These are phyloP conservation scores for Aleiodes testaceus DNA, from an alignment of 2,888 invertebrate genomes.

Conservation along the genomic window DNA sequence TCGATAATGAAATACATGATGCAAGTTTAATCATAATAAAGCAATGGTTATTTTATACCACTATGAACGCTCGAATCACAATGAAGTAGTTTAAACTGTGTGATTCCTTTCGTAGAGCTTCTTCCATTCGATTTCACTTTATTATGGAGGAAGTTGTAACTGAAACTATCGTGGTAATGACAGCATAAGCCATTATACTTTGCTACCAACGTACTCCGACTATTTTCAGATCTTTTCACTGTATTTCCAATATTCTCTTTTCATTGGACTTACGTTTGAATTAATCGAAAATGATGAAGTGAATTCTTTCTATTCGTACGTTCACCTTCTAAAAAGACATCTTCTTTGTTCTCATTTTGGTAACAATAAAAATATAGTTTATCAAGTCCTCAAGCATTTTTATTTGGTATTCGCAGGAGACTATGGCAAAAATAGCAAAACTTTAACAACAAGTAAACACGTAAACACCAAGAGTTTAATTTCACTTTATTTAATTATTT, in stretches of 20 bases:
- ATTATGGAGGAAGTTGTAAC: slow-evolving; percentile 51
- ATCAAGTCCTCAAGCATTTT: too few relatives aligned
- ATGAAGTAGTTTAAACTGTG: slow-evolving; percentile 37
- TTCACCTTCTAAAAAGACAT: neutral
- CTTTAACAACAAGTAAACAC: too few relatives aligned
- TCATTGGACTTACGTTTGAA: slow-evolving; percentile 8
- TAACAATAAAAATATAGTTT: too few relatives aligned
- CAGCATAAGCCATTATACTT: slow-evolving; percentile 47
- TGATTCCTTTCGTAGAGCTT: slow-evolving; percentile 51
- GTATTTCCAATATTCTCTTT: slow-evolving; percentile 18
- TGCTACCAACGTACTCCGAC: slow-evolving; percentile 5
- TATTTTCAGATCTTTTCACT: neutral
- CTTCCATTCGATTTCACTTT: slow-evolving; percentile 58
- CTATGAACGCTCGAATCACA: slow-evolving; percentile 26
- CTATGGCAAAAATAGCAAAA: too few relatives aligned
- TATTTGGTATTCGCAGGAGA: too few relatives aligned
- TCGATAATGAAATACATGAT: slow-evolving; percentile 6
- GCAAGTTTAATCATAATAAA: slow-evolving; percentile 6
- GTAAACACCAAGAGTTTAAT: too few relatives aligned
- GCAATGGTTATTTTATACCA: slow-evolving; percentile 1
- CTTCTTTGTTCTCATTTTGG: too few relatives aligned
- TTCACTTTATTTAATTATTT: too few relatives aligned
- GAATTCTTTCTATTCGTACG: neutral
- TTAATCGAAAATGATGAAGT: slow-evolving; percentile 23
- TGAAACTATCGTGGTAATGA: slow-evolving; percentile 52